Evolutionary conservation across 2,888 invertebrate species (phyloP), one percentile per base, ranked within the genome.

Genomic region (Drosophila mimetica): DNA sequence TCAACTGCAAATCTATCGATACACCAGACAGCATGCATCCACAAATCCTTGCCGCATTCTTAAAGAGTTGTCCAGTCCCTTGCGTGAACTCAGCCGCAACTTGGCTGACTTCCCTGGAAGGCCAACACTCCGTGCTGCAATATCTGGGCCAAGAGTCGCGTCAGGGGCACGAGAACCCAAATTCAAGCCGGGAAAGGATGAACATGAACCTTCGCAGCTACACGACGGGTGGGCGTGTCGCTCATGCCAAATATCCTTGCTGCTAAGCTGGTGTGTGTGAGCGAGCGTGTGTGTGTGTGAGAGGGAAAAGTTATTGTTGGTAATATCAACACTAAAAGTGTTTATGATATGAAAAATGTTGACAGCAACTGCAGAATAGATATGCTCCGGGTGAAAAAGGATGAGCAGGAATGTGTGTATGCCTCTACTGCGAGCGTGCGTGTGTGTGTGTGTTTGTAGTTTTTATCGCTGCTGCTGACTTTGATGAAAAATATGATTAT

Each of bases 341-440:
- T 84, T 84, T 84, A 84, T 84, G 82, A 85, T 84, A 84, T 84
- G 84, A 84, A 84, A 86, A 84, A 84, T 84, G 86, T 86, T 84
- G 84, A 87, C 85, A 82, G 82, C 87, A 87, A 87, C 82, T 85
- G 87, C 85, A 74, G 77, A 73, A 78, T 84, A 76, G 84, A 81
- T 76, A 79, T 74, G 84, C 70, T 74, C 32, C 69, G 44, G 30
- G 55, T 51, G 51, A 46, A 44, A 55, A 51, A 30, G 77, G 34
- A 60, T 52, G 42, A 36, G 59, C 48, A 28, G 30, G 58, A n/a
- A 36, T 47, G n/a, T 20, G 54, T 66, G 58, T 52, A 18, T 41
- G 32, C 50, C 32, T n/a, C n/a, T n/a, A n/a, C n/a, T n/a, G n/a
- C n/a, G 7, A 13, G 57, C 25, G 34, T 22, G 14, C 53, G 32